Base-by-base conservation (phyloP, 2,888 invertebrate genomes). In the Agrochola circellaris region DNA sequence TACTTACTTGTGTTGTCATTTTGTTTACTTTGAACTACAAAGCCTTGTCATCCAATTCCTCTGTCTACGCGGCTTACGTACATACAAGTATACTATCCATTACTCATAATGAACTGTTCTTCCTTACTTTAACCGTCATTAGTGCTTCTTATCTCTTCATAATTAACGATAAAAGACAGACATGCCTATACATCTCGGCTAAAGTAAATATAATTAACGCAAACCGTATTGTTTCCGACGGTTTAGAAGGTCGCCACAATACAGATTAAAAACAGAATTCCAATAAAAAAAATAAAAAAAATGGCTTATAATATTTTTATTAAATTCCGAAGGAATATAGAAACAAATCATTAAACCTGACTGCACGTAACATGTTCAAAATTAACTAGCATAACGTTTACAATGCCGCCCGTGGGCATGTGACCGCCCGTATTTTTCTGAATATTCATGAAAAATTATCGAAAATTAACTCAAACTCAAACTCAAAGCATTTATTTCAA, bases 171-270 rank as follows among this genome's bases (percentile, higher is more conserved):
- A 67, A 42, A 62, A 61, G 77, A 77, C 75, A 75, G 58, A 65
- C 66, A 42, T 23, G 20, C 65, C 45, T 61, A 61, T 65, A 69
- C 69, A 60, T 69, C 58, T 61, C 26, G 56, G 73, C 60, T 67
- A 30, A 61, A 75, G 69, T n/a, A 83, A 69, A 75, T 81, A 83
- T 81, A 84, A 84, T 84, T 71, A 81, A 61, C 61, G 51, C 62
- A 71, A 62, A 45, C 70, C n/a, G 71, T 74, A 79, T 82, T 82
- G 75, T 74, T 84, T 60, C 15, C 45, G 54, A 80, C 80, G 38
- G 71, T 38, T 71, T 62, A 62, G 67, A 70, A 64, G 67, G 8
- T 64, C 11, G 26, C 5, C 66, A 42, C n/a, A 8, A 17, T 42
- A 23, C 1, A 38, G 30, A 1, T 34, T 15, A 8, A 2, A 9